phyloP scores from a whole-genome alignment of 2,113 vertebrate species.

The Etheostoma cragini region DNA sequence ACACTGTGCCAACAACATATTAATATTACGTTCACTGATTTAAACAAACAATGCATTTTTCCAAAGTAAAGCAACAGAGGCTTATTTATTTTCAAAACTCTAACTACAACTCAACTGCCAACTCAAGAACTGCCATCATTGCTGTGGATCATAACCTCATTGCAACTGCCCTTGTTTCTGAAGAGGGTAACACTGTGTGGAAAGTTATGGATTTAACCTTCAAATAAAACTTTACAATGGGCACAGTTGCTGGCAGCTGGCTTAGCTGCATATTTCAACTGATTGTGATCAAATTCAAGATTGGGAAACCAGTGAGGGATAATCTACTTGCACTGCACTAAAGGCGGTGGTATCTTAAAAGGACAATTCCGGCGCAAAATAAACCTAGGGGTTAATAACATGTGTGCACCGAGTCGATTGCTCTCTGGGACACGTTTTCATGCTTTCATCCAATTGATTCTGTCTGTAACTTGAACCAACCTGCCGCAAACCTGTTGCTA shows the following conservation, averaged over 20 bases:
- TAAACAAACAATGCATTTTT: background rate
- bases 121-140: background rate
- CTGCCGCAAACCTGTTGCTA: too few species aligned
- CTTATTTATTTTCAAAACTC: background rate
- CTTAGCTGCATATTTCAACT: background rate
- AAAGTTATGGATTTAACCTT: conserved; percentile 31
- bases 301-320: conserved; percentile 4
- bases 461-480: too few species aligned
- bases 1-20: conserved; percentile 20
- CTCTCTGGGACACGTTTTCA: too few species aligned
- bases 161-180: background rate
- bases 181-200: background rate
- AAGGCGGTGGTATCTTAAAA: background rate
- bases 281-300: background rate
- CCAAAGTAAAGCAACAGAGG: background rate
- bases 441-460: too few species aligned
- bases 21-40: background rate
- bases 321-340: background rate
- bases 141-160: background rate
- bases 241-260: background rate
- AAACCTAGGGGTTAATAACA: too few species aligned
- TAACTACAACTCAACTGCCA: background rate
- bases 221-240: conserved; percentile 22
- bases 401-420: too few species aligned
- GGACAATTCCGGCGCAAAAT: too few species aligned